phyloP scores from a whole-genome alignment of 2,113 vertebrate species.

The Serilophus lunatus region DNA sequence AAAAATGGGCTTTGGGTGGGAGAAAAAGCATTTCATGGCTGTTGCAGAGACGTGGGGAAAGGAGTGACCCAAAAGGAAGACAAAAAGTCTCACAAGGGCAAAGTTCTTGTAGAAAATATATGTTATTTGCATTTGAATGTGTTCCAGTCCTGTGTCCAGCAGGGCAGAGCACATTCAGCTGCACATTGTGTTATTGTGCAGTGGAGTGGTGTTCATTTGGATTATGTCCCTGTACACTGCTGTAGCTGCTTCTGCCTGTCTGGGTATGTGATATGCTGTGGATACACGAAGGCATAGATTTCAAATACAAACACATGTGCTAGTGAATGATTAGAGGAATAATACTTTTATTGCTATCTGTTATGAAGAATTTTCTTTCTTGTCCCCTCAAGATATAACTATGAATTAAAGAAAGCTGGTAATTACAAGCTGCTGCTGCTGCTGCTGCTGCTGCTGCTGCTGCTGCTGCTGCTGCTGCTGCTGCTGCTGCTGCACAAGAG shows the following conservation, averaged over 20 bases:
- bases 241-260: background rate
- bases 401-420: constrained; percentile 65
- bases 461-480: constrained; percentile 34
- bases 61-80: background rate
- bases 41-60: background rate
- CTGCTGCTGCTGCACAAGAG: constrained; percentile 28
- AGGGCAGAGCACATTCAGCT: background rate
- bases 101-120: background rate
- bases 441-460: constrained; percentile 27
- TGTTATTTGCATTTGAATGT: constrained; percentile 53
- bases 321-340: constrained; percentile 67
- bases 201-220: background rate
- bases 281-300: background rate
- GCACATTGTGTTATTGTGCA: background rate
- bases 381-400: constrained; percentile 62
- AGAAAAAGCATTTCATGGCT: background rate
- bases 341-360: constrained; percentile 67
- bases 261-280: background rate
- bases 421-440: constrained; percentile 64
- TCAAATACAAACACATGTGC: constrained; percentile 56
- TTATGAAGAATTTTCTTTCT: constrained; percentile 61
- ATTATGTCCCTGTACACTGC: background rate
- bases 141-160: background rate
- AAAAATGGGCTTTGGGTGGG: background rate
- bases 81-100: background rate